A percentile compares a stretch with the other conserved stretches of the same genome.
These are phyloP conservation scores for Papilio demoleus DNA, from an alignment of 2,888 invertebrate species.

Conservation along the genomic window DNA sequence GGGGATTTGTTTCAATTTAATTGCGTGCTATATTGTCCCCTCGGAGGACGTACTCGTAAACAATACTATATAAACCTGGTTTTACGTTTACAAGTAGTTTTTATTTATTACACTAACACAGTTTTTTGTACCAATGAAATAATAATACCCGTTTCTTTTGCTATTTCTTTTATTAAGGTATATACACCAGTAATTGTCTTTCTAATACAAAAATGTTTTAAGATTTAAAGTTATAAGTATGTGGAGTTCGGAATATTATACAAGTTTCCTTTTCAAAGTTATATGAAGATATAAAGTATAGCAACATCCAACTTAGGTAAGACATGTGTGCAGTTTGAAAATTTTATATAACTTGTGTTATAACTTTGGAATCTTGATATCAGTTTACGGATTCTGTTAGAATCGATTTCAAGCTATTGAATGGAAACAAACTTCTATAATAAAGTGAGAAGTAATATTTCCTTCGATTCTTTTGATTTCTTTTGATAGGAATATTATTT, in stretches of 20 bases:
- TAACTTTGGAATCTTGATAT: not conserved
- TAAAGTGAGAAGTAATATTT: not conserved
- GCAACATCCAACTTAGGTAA: not conserved
- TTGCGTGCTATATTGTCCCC: slow-evolving; percentile 25
- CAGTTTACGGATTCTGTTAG: slow-evolving; percentile 12
- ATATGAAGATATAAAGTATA: slow-evolving; percentile 3
- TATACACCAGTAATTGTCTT: too few species aligned
- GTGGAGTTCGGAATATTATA: not conserved
- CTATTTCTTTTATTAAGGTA: too few species aligned
- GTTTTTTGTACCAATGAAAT: too few species aligned
- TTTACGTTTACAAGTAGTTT: slow-evolving; percentile 30
- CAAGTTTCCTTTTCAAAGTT: not conserved
- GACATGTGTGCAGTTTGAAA: slow-evolving; percentile 25
- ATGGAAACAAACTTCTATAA: not conserved
- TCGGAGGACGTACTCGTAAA: slow-evolving; percentile 23
- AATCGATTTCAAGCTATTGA: slow-evolving; percentile 9
- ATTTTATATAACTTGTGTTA: slow-evolving; percentile 18
- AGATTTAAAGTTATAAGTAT: not conserved
- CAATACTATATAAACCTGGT: slow-evolving; percentile 19
- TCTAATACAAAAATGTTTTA: too few species aligned
- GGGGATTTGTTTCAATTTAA: slow-evolving; percentile 36
- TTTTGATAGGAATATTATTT: not conserved
- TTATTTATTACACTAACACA: too few species aligned
- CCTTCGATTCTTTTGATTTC: not conserved
- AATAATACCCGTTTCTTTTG: too few species aligned